These are phyloP conservation scores for Drosophila kanapiae DNA, from an alignment of 1,140 invertebrate genomes.

Conservation along the genomic window DNA sequence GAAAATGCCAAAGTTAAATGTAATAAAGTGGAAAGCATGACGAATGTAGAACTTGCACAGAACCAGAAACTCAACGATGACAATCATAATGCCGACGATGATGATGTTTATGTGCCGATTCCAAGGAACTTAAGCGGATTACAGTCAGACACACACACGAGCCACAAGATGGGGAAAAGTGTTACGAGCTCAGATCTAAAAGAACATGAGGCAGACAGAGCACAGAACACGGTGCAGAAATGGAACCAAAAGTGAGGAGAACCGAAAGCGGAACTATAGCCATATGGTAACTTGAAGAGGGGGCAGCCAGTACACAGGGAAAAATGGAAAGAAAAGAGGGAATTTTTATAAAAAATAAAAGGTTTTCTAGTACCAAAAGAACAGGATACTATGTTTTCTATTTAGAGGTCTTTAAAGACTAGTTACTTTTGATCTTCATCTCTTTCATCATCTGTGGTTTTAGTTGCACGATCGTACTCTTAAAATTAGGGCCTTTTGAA, in stretches of 20 bases:
- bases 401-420: too few species aligned
- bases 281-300: slow-evolving; percentile 51
- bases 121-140: slow-evolving; percentile 78
- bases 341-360: neutral
- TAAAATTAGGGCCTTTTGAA: neutral
- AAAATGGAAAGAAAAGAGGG: neutral
- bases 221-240: slow-evolving; percentile 18
- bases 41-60: slow-evolving; percentile 56
- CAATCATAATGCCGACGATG: slow-evolving; percentile 44
- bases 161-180: slow-evolving; percentile 60
- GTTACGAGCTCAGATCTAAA: slow-evolving; percentile 66
- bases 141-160: slow-evolving; percentile 39
- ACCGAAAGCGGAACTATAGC: slow-evolving; percentile 37
- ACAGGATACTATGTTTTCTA: accelerated
- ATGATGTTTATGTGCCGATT: slow-evolving; percentile 76
- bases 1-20: slow-evolving; percentile 50
- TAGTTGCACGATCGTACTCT: too few species aligned
- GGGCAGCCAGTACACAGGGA: slow-evolving; percentile 8
- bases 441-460: too few species aligned
- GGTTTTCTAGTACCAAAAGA: neutral
- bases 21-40: slow-evolving; percentile 75
- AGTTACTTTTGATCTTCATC: too few species aligned
- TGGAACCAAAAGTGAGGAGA: slow-evolving; percentile 28
- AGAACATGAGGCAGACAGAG: slow-evolving; percentile 20
- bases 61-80: slow-evolving; percentile 48